Evolutionary conservation across 2,797 vertebrate genomes (phyloP), one percentile per base, ranked within the genome.

Genomic region (Triplophysa yarkandensis): DNA sequence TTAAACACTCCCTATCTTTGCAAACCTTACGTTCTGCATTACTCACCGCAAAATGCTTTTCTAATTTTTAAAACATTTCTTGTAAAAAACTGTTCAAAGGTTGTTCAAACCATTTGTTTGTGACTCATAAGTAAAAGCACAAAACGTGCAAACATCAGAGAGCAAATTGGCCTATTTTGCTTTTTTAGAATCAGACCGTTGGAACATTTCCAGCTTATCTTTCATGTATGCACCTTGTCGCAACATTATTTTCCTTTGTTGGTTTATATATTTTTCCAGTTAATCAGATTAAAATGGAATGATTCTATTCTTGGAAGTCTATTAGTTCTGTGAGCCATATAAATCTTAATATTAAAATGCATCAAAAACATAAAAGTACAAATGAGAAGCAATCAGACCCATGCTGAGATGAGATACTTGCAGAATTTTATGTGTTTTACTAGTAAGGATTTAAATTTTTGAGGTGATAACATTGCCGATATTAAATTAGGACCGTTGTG

Each of bases 341-440:
- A 70, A 32, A 58, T 46, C 57, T 50, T 71, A 32, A 71, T 71
- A 39, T 17, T 19, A 60, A 62, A 62, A 62, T 3, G 17, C 19
- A 71, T 50, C 27, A 61, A 68, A 71, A 52, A 32, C 28, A 32
- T 58, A 58, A 19, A 71, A 71, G 55, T 71, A 62, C 34, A 62
- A 71, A 50, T 39, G 44, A 52, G 21, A 71, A 71, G 30, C 69
- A 71, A 71, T 71, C 69, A 71, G 46, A 39, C 30, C 23, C 44
- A 28, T 28, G 58, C 58, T 16, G 58, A 52, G 57, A 62, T 27
- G 2, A 62, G 60, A 62, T 27, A 28, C 32, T 62, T 71, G 68
- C 23, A 44, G n/a, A 44, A 17, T 44, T 44, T 44, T 6, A n/a
- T 55, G 16, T 41, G 21, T 68, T 43, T 19, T 11, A 64, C 25